Evolutionary conservation across 2,888 invertebrate genomes (phyloP).

Genomic region (Cerceris rybyensis): DNA sequence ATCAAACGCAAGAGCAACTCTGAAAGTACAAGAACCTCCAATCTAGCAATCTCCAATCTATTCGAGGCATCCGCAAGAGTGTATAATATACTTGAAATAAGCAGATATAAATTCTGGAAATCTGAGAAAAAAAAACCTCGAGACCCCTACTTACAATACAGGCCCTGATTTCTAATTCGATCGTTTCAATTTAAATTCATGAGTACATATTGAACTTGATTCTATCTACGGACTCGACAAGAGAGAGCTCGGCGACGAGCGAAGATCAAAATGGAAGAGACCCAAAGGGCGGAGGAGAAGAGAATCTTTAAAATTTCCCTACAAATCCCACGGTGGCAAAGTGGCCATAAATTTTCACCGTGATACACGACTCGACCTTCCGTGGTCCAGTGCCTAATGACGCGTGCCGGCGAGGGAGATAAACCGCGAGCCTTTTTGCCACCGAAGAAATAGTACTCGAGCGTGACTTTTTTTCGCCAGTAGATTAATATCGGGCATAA

Average conservation of each 20-base stretch:
- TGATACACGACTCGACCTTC: slow-evolving; percentile 21
- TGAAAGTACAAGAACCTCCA: too few species aligned
- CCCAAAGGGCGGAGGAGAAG: background rate
- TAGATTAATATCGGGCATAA: slow-evolving; percentile 33
- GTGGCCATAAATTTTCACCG: slow-evolving; percentile 15
- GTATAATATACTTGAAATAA: too few species aligned
- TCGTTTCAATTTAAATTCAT: too few species aligned
- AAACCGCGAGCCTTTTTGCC: slow-evolving; percentile 37
- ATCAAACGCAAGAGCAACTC: too few species aligned
- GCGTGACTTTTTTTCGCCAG: slow-evolving; percentile 18
- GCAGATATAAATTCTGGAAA: too few species aligned
- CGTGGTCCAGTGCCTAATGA: slow-evolving; percentile 47
- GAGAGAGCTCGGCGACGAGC: background rate
- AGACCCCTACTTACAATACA: too few species aligned
- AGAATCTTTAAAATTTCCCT: slow-evolving; percentile 6
- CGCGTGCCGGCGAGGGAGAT: slow-evolving; percentile 47
- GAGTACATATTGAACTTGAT: too few species aligned
- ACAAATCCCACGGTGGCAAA: background rate
- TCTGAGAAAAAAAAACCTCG: too few species aligned
- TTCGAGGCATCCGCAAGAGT: too few species aligned
- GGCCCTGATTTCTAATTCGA: too few species aligned
- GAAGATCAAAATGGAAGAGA: background rate
- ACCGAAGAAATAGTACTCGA: slow-evolving; percentile 23
- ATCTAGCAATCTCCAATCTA: too few species aligned
- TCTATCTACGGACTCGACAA: background rate